Base-by-base conservation (phyloP, 2,888 invertebrate species). In the Pristionchus mayeri region DNA sequence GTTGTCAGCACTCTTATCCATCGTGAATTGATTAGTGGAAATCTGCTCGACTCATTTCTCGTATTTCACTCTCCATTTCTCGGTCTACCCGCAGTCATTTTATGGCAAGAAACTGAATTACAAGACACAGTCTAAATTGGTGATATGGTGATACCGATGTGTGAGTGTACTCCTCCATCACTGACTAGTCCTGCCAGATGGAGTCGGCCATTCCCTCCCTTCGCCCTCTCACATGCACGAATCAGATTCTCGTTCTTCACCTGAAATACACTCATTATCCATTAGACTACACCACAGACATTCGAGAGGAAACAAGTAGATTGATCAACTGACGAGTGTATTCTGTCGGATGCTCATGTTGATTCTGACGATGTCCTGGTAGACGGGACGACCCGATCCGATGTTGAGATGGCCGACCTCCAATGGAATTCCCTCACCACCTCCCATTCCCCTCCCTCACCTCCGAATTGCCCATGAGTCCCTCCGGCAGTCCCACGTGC, bases 401-500 rank as follows among this genome's bases (percentile, higher is more conserved):
- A 94, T 94, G 88, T 94, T 94, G 89, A 94, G 88, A 87, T 94
- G 94, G 24, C 94, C 94, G 30, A 94, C 94, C 87, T 87, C 54
- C 21, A 83, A 44, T 4, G 1, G 30, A 27, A 30, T 3, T 30
- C 44, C 13, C 44, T 44, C 44, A 44, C 44, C 44, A 44, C 13
- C n/a, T 54, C 21, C 54, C 18, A n/a, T 54, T n/a, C 60, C 30
- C 44, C 13, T 44, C 3, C 4, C 84, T 63, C 30, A 86, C 87
- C 91, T 94, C 94, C 24, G 93, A 93, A 85, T 94, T 94, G 37
- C 94, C 94, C 94, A 94, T 94, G n/a, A 94, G 90, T 21, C 94
- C 94, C 84, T 91, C 93, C 1, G 93, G 94, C 57, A 94, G 90
- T 27, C 94, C 94, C 57, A 94, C 94, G 57, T 93, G 93, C 78